Base-by-base conservation (phyloP, 2,113 vertebrate genomes). In the Chaenogobius annularis region DNA sequence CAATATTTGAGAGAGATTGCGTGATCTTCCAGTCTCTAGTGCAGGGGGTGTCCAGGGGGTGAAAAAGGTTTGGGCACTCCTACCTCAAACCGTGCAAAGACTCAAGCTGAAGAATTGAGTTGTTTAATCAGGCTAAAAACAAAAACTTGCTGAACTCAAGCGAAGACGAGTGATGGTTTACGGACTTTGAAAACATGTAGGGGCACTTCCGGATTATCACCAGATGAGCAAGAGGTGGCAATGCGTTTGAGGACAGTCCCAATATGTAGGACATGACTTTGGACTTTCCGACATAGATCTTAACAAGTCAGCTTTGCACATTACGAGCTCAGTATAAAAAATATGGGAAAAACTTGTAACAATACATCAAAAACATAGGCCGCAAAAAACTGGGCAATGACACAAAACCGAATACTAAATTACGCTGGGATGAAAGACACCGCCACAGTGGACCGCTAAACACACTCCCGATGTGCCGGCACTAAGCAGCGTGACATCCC, bases 401-500 rank as follows among this genome's bases (percentile, higher is more conserved):
- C n/a, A 79, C 63, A 40, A n/a, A 61, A 78, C 13, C 10, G 47
- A 23, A 35, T 55, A n/a, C 26, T 31, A 55, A 17, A 54, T 19
- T 19, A 74, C 59, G 37, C 37, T 40, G 2, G 8, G 37, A 72
- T 46, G 56, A 75, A 71, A 72, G 22, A 47, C 72, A 64, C 68
- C 46, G 66, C n/a, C 52, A 77, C 31, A 9, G 15, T 3, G 19
- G 54, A 26, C 62, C n/a, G n/a, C 54, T 19, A 8, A 17, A 79
- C 31, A 37, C 59, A 64, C 69, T 67, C 61, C 70, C 66, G 74
- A 84, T 82, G 80, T 56, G 78, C 83, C 69, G 77, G 70, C 78
- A 72, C 14, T 83, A 90, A 89, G 90, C 89, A 90, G 69, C 67
- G 70, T 61, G 63, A 70, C 74, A 74, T 61, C 85, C 43, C 84